phyloP scores from a whole-genome alignment of 2,797 vertebrate genomes.

The Podargus strigoides region DNA sequence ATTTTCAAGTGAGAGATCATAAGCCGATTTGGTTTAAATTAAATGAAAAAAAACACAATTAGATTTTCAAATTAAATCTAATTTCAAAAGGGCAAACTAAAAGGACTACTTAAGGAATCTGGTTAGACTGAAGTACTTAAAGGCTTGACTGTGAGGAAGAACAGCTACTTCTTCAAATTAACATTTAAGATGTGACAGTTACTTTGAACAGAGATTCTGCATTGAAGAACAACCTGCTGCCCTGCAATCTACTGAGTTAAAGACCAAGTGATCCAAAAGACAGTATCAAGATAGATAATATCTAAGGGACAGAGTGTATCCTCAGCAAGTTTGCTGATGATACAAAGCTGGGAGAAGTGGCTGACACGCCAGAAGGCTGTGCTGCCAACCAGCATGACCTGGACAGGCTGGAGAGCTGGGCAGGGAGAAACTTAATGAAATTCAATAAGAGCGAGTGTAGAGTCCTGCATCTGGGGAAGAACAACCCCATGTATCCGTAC shows the following conservation, averaged over 20 bases:
- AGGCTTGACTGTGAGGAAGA: background rate
- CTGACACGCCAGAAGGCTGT: too few species aligned
- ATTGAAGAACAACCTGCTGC: background rate
- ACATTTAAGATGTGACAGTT: background rate
- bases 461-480: too few species aligned
- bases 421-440: too few species aligned
- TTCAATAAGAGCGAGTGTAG: too few species aligned
- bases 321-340: too few species aligned
- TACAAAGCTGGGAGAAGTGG: too few species aligned
- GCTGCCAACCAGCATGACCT: too few species aligned
- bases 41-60: background rate
- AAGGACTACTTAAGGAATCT: background rate
- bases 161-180: background rate
- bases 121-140: background rate
- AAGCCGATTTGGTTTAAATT: background rate
- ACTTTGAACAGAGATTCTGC: background rate
- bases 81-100: background rate
- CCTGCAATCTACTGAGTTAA: background rate
- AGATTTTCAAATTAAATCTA: background rate
- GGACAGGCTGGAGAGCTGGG: too few species aligned
- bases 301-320: too few species aligned
- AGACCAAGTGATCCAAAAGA: background rate
- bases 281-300: background rate
- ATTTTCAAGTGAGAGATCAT: background rate
- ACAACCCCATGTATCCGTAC: too few species aligned